Evolutionary conservation across 1,140 invertebrate genomes (phyloP).

Genomic region (Penaeus vannamei): DNA sequence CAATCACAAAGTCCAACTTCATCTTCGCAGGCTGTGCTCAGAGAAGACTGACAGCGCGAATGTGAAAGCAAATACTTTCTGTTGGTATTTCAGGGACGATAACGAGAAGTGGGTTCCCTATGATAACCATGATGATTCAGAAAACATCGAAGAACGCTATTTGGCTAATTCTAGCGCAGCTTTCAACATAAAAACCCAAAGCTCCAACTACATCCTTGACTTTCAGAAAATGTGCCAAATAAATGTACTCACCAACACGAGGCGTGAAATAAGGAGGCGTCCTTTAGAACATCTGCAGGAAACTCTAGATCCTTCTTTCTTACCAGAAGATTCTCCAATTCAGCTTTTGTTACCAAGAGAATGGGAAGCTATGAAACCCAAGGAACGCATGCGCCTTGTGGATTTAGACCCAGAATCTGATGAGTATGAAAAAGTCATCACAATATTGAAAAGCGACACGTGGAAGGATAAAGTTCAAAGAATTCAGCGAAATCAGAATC

Average conservation of each 20-base stretch:
- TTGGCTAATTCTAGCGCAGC: neutral
- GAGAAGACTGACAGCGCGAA: no score
- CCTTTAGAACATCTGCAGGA: neutral
- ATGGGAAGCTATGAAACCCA: neutral
- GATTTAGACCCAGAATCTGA: neutral
- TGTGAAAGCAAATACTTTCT: no score
- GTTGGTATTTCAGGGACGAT: no score
- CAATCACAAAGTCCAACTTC: no score
- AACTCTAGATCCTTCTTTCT: neutral
- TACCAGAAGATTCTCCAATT: neutral
- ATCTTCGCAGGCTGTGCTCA: no score
- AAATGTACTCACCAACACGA: neutral
- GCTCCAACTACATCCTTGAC: neutral
- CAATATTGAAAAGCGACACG: neutral
- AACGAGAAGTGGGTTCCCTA: no score
- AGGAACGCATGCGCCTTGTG: constrained; percentile 1
- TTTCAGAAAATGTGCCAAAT: neutral
- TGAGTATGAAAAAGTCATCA: neutral
- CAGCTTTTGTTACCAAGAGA: neutral
- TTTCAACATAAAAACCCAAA: neutral
- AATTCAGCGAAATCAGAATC: no score
- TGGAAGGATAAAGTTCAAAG: no score
- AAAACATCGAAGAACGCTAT: no score
- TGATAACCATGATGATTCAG: no score
- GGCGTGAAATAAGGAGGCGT: neutral